Evolutionary conservation across 2,113 vertebrate genomes (phyloP), one percentile per base, ranked within the genome.

Genomic region (Scalopus aquaticus): DNA sequence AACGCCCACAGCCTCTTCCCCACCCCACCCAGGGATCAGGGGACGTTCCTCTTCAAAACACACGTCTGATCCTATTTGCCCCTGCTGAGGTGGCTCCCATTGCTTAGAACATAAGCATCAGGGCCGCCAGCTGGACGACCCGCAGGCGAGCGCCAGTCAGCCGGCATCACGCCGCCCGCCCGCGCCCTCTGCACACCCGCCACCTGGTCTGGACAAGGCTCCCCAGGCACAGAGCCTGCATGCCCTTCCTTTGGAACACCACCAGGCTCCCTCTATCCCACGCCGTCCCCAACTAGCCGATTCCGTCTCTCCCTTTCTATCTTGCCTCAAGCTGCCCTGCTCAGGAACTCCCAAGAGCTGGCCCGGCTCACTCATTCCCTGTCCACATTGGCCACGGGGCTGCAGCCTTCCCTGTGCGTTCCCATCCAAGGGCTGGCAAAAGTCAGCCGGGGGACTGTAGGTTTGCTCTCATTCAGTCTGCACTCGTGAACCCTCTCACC

Each of bases 41-140:
- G 7, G 22, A 30, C 13, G 56, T 83, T 64, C 74, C 77, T 64
- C 88, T 90, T 62, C 76, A 87, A 87, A 95, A 92, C 76, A 79
- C 26, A 30, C 20, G 30, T 67, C 64, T 39, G 46, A 16, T 13
- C n/a, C 3, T 80, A 5, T 22, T 24, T 80, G 58, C 35, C 24
- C 30, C 64, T 73, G 10, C 73, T 65, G 32, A 1, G 69, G 3
- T 3, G 30, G 3, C 51, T 30, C 24, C 79, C 9, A 3, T 8
- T 11, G 74, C 32, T 73, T 80, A 86, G 30, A 72, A 65, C 51
- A 85, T 76, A 94, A 72, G 3, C 30, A 39, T 76, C 72, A 28
- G 1, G 2, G 9, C 9, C 9, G 67, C 67, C 19, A 22, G 6
- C 3, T 77, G 17, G 3, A 15, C 15, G 11, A 58, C 39, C 65